Percentiles rank a stretch among this genome's conserved stretches.
Evolutionary conservation across 1,140 invertebrate genomes (phyloP).

Genomic region (Listronotus bonariensis): DNA sequence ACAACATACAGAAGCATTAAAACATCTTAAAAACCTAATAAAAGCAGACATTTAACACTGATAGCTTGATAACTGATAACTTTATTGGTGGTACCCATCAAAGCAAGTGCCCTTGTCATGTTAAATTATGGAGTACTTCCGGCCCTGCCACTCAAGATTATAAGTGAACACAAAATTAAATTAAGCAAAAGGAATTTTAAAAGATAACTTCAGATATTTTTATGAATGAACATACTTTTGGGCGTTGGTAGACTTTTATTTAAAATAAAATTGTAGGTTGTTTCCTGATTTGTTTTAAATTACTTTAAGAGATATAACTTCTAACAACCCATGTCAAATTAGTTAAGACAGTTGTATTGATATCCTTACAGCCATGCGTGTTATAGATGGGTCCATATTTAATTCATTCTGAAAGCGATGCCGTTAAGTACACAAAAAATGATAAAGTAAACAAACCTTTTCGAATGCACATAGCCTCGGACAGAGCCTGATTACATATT

Average conservation of each 20-base stretch:
- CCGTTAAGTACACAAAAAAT: too few relatives aligned
- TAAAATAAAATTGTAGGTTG: too few relatives aligned
- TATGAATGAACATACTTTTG: conserved; percentile 22
- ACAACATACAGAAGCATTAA: conserved; percentile 3
- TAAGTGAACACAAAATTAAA: conserved; percentile 13
- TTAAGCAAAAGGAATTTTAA: conserved; percentile 9
- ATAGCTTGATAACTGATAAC: conserved; percentile 16
- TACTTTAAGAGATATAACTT: too few relatives aligned
- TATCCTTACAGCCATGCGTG: too few relatives aligned
- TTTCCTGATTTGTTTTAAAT: too few relatives aligned
- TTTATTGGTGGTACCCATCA: conserved; percentile 24
- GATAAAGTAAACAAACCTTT: too few relatives aligned
- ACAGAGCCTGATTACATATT: too few relatives aligned
- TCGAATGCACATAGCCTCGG: too few relatives aligned
- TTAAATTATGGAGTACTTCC: conserved; percentile 26
- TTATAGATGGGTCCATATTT: too few relatives aligned
- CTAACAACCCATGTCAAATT: too few relatives aligned
- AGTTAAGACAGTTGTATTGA: too few relatives aligned
- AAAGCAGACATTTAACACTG: conserved; percentile 20
- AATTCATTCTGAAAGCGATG: too few relatives aligned
- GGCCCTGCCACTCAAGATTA: conserved; percentile 25
- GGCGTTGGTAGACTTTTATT: background rate
- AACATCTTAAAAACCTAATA: background rate
- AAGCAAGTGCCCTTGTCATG: conserved; percentile 24
- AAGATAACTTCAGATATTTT: conserved; percentile 11